phyloP scores from a whole-genome alignment of 2,113 vertebrate genomes.

The Ictidomys tridecemlineatus region DNA sequence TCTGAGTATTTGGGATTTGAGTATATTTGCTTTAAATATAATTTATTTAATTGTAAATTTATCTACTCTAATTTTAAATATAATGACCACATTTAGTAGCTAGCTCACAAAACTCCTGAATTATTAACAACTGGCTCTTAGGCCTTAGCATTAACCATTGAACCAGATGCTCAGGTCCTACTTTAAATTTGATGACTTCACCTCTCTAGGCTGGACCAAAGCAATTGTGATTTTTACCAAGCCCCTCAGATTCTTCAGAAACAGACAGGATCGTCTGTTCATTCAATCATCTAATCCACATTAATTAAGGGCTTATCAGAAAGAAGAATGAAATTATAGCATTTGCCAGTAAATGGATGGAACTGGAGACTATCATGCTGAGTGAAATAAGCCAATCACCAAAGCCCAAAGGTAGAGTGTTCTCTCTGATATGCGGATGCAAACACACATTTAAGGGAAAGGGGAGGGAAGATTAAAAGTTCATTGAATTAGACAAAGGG shows the following conservation, averaged over 20 bases:
- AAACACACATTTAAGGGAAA: too few relatives aligned
- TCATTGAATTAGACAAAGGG: too few relatives aligned
- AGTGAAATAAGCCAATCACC: too few relatives aligned
- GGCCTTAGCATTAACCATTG: not conserved
- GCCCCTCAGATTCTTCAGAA: not conserved
- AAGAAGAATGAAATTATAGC: too few relatives aligned
- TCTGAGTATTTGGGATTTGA: not conserved
- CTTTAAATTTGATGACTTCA: not conserved
- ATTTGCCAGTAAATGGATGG: too few relatives aligned
- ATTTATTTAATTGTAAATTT: constrained; percentile 28
- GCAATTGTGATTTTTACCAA: not conserved
- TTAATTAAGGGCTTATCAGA: not conserved
- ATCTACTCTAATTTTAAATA: not conserved
- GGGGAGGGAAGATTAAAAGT: too few relatives aligned
- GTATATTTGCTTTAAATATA: constrained; percentile 18
- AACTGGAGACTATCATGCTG: too few relatives aligned
- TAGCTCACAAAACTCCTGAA: not conserved
- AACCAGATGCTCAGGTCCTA: not conserved
- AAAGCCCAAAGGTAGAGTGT: too few relatives aligned
- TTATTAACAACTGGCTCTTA: not conserved
- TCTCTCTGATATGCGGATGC: too few relatives aligned
- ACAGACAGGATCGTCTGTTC: not conserved
- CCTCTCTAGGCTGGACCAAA: not conserved
- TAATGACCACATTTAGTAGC: not conserved
- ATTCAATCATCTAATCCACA: not conserved